Conservation (phyloP, 2,888 invertebrate genomes). For the Lacanobia wlatinum region DNA sequence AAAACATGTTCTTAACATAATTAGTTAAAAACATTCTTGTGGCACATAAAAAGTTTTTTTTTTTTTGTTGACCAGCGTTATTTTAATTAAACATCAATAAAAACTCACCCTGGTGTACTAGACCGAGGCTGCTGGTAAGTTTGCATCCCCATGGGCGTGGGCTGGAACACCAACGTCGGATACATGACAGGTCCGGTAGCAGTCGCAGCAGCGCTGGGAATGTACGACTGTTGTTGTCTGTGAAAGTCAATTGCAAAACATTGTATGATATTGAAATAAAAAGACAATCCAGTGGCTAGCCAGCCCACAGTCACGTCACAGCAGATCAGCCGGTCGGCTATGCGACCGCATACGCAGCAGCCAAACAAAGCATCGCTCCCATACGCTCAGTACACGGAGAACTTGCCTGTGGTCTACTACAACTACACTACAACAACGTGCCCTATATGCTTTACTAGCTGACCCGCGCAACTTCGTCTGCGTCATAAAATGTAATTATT, state of each 20-base stretch:
- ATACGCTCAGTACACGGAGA: slow-evolving; percentile 86
- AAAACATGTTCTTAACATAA: no score
- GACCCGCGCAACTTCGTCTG: no score
- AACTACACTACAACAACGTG: slow-evolving; percentile 91
- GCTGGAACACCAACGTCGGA: slow-evolving; percentile 82
- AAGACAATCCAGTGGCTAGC: slow-evolving; percentile 89
- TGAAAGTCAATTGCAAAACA: slow-evolving; percentile 23
- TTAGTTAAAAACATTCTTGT: no score
- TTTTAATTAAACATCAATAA: background rate
- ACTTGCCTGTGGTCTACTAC: no score
- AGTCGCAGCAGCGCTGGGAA: slow-evolving; percentile 77
- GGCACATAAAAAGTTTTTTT: no score
- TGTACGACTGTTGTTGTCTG: slow-evolving; percentile 85
- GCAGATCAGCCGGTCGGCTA: slow-evolving; percentile 95
- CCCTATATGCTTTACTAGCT: no score
- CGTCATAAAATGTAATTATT: no score
- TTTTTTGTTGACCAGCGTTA: no score
- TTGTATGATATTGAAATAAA: background rate
- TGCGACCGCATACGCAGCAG: slow-evolving; percentile 93
- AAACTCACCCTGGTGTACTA: slow-evolving; percentile 81
- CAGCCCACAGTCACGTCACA: slow-evolving; percentile 91
- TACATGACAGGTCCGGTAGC: slow-evolving; percentile 84
- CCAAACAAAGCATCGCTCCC: slow-evolving; percentile 93
- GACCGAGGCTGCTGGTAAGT: slow-evolving; percentile 84
- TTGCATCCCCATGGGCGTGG: slow-evolving; percentile 82